phyloP scores from a whole-genome alignment of 2,888 invertebrate species.

The Cantharis rustica region DNA sequence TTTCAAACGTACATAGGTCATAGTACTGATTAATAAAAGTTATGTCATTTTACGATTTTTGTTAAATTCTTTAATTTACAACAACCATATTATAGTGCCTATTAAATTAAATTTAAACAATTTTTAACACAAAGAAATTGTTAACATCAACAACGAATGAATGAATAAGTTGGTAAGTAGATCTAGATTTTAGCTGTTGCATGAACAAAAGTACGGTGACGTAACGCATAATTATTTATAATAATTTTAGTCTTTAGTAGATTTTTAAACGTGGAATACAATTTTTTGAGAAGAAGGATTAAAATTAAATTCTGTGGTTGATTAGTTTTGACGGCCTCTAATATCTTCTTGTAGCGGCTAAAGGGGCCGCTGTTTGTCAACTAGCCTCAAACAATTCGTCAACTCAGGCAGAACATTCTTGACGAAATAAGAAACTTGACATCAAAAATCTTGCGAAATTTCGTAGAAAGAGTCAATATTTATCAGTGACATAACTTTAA shows the following conservation, averaged over 20 bases:
- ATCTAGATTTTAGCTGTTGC: neutral
- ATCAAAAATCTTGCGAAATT: too few species aligned
- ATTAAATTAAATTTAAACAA: neutral
- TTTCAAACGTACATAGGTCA: too few species aligned
- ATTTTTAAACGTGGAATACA: neutral
- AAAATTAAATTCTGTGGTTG: too few species aligned
- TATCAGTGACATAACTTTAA: too few species aligned
- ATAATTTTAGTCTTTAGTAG: neutral
- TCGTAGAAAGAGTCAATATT: too few species aligned
- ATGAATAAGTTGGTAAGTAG: conserved; percentile 2
- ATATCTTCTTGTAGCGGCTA: too few species aligned
- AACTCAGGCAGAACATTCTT: too few species aligned
- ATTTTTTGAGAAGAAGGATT: neutral
- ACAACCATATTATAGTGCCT: neutral
- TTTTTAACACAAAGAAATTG: neutral
- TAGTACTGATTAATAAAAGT: neutral
- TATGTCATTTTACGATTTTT: neutral
- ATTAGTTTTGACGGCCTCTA: too few species aligned
- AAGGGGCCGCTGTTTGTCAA: too few species aligned
- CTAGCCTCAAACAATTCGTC: too few species aligned
- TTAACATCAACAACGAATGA: neutral
- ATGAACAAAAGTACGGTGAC: neutral
- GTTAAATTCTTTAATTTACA: neutral
- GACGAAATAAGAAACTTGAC: too few species aligned
- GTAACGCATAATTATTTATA: neutral